Evolutionary conservation across 2,888 invertebrate species (phyloP), one percentile per base, ranked within the genome.

Genomic region (Bhutanitis thaidina): DNA sequence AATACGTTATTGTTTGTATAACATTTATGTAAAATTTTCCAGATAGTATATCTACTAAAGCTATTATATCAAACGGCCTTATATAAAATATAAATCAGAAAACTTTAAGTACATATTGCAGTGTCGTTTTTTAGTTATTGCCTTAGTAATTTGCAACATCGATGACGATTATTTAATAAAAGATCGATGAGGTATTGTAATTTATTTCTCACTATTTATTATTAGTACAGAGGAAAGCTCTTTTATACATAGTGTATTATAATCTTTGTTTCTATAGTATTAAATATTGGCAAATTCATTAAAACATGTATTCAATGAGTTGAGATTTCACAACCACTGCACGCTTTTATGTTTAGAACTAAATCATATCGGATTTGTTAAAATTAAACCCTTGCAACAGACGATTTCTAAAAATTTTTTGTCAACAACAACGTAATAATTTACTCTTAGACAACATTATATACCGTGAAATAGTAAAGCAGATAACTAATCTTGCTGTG

Each of bases 101-200:
- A 77, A 74, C 64, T 65, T 64, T 64, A 77, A 72, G 53, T 61
- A 67, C 54, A 66, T 72, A 76, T 70, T 74, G 73, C 65, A 53
- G 58, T 57, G 65, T 59, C 67, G 71, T 71, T 59, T 63, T 52
- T 74, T 82, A 77, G 62, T 81, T 85, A 83, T 84, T 83, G 82
- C 84, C 79, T 71, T 64, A 72, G 64, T 72, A 58, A 62, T 72
- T 73, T 68, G 64, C 70, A 71, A 69, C 65, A 7, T 34, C 4
- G 71, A 68, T 69, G 54, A 55, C 50, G 60, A 65, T 60, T 62
- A 66, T 66, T 60, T 63, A 61, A 62, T 67, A 59, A 66, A 65
- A 64, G 59, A 62, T 39, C 14, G 13, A 14, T 35, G 20, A 34
- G 20, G n/a, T 16, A 27, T n/a, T 20, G 20, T 20, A 20, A 4